A percentile compares a stretch with the other conserved stretches of the same genome.
These are phyloP conservation scores for Caenorhabditis uteleia DNA, from an alignment of 2,888 invertebrate genomes.

Conservation along the genomic window DNA sequence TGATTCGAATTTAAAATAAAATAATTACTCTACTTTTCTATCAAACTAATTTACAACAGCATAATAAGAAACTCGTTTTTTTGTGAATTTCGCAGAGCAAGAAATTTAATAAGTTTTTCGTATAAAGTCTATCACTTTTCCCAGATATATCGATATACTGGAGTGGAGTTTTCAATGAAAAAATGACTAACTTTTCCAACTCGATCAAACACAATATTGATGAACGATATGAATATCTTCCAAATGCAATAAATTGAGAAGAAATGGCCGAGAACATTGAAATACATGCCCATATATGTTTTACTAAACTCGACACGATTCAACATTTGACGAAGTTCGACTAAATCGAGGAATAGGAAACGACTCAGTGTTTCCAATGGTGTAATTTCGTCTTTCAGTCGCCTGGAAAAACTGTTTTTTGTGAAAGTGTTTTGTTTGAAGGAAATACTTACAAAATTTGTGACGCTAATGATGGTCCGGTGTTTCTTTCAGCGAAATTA, in stretches of 20 bases:
- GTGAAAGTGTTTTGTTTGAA: background rate
- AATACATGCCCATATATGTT: constrained; percentile 96
- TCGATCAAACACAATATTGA: constrained; percentile 95
- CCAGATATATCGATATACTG: no score
- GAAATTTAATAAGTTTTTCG: no score
- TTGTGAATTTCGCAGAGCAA: no score
- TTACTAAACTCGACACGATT: constrained; percentile 79
- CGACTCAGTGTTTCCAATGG: constrained; percentile 89
- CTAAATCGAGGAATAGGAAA: constrained; percentile 92
- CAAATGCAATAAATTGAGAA: constrained; percentile 97
- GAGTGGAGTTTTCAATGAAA: background rate
- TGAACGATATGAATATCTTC: constrained; percentile 88
- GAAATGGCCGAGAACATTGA: constrained; percentile 96
- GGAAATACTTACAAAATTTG: constrained; percentile 22
- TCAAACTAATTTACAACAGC: background rate
- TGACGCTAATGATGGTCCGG: constrained; percentile 26
- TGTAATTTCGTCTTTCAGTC: constrained; percentile 77
- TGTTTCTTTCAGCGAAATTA: constrained; percentile 23
- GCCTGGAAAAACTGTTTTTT: constrained; percentile 9
- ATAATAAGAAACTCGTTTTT: no score
- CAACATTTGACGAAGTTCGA: constrained; percentile 81
- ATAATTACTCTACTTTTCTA: no score
- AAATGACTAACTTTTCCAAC: constrained; percentile 82
- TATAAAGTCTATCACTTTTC: no score
- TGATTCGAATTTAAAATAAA: no score